Base-by-base conservation (phyloP, 2,797 vertebrate species). In the Sebastes steindachneri region DNA sequence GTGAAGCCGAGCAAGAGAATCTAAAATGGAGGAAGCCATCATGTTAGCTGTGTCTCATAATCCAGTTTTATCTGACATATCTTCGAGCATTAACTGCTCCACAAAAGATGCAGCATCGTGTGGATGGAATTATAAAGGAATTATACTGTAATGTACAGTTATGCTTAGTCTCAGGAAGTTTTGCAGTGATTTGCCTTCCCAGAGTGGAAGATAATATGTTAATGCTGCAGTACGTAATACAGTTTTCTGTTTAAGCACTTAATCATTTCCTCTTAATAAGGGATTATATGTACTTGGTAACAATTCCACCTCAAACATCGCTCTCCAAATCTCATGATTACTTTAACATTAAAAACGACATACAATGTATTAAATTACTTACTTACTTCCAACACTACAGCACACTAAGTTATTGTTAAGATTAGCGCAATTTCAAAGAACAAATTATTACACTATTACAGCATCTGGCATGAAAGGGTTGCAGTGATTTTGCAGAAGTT, bases 401-500 rank as follows among this genome's bases (percentile, higher is more conserved):
- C 31, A 26, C 17, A 29, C 12, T 11, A 55, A 51, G 26, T 79
- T 75, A 73, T 70, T 82, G 64, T 69, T 64, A 33, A 73, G 12
- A 75, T 73, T 29, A 85, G 77, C 23, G 29, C 48, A 59, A 7
- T 75, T 80, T 75, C 65, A 81, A 75, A 81, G 31, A 83, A 65
- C 15, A 64, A 21, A 67, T 65, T 67, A 54, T 74, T 79, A 70
- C 80, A 69, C 82, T 62, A 75, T 73, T 73, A 15, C 58, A 76
- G 66, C 71, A 77, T 80, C 68, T 73, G 82, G 37, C 29, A 60
- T 69, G 67, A 77, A 81, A 69, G 55, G 51, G 62, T 82, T 83
- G 45, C 75, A 75, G n/a, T 60, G 48, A 72, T 85, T 88, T 65
- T 79, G 68, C 35, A 74, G 67, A 80, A 65, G 78, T 88, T 89